Evolutionary conservation across 2,888 invertebrate species (phyloP).

Genomic region (Cataglyphis cursor): DNA sequence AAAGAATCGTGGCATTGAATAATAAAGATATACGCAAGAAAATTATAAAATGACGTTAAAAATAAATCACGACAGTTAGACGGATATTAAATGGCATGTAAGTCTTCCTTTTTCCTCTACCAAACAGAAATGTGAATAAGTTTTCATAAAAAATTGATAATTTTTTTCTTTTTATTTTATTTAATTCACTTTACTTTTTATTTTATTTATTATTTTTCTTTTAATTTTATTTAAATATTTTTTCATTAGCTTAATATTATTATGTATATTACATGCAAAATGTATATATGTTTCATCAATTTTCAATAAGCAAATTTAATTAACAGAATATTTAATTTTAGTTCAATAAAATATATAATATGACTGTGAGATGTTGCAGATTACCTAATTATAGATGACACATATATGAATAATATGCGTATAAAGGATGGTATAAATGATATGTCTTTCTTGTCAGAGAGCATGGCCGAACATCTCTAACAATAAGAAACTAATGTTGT

Average conservation of each 20-base stretch:
- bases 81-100: not conserved
- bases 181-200: not conserved
- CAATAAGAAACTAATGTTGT: too few relatives aligned
- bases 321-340: not conserved
- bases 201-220: not conserved
- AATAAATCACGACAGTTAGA: not conserved
- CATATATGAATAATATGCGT: too few relatives aligned
- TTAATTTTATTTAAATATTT: not conserved
- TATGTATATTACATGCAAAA: not conserved
- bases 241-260: not conserved
- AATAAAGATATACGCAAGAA: not conserved
- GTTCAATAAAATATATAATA: not conserved
- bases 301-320: not conserved
- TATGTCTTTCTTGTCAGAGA: too few relatives aligned
- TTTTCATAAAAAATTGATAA: not conserved
- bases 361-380: too few relatives aligned
- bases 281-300: not conserved
- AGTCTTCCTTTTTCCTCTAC: too few relatives aligned
- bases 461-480: too few relatives aligned
- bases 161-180: not conserved
- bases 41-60: not conserved
- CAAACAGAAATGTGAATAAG: not conserved
- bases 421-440: too few relatives aligned
- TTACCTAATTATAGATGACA: too few relatives aligned
- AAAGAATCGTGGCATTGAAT: constrained; percentile 16